Percentiles rank a stretch among this genome's conserved stretches.
Evolutionary conservation across 2,797 vertebrate species (phyloP).

Genomic region (Etheostoma nigrum): DNA sequence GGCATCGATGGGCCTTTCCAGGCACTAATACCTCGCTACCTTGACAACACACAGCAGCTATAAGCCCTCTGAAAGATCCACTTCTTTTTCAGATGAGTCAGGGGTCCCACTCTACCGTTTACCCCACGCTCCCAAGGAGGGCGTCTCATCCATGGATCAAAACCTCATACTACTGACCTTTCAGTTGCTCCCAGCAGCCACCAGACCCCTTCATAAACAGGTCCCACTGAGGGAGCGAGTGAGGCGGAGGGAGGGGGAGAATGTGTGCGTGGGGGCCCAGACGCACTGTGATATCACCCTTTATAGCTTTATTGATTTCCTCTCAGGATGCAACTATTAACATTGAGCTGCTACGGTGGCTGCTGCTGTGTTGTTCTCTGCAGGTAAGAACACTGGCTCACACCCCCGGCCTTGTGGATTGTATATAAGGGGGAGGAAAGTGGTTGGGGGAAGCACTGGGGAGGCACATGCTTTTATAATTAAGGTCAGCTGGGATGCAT

Average conservation of each 20-base stretch:
- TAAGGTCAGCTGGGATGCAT: conserved; percentile 90
- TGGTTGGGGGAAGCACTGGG: conserved; percentile 57
- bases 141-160: conserved; percentile 77
- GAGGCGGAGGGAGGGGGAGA: conserved; percentile 29
- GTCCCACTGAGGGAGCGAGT: conserved; percentile 56
- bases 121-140: conserved; percentile 64
- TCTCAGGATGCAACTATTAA: conserved; percentile 88
- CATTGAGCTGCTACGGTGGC: conserved; percentile 79
- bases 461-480: conserved; percentile 88
- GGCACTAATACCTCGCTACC: conserved; percentile 70
- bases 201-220: conserved; percentile 73
- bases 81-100: conserved; percentile 73
- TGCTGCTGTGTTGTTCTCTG: conserved; percentile 80
- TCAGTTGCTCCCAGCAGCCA: conserved; percentile 66
- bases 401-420: conserved; percentile 71
- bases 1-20: conserved; percentile 66
- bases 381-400: conserved; percentile 81
- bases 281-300: conserved; percentile 87
- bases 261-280: conserved; percentile 68
- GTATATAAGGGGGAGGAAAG: conserved; percentile 35
- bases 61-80: conserved; percentile 74
- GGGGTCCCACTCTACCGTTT: conserved; percentile 72
- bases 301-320: conserved; percentile 89
- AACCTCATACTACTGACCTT: conserved; percentile 76
- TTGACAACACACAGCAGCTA: conserved; percentile 71